Conservation (phyloP, 2,888 invertebrate genomes). For the Eupithecia inturbata region DNA sequence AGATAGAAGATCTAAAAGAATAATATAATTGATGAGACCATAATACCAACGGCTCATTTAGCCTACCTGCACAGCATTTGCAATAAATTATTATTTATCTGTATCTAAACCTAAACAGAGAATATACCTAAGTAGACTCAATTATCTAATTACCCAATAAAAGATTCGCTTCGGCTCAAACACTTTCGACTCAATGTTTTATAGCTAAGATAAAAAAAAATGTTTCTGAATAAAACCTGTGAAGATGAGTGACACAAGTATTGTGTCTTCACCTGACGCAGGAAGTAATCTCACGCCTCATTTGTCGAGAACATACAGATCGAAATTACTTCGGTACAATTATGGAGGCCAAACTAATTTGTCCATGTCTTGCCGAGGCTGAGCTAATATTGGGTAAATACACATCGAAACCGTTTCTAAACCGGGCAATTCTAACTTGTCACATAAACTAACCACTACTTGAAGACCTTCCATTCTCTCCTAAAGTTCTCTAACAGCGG, state of each 20-base stretch:
- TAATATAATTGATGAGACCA: neutral
- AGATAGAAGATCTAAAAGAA: neutral
- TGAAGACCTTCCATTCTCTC: constrained; percentile 18
- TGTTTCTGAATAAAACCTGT: neutral
- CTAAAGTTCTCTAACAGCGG: constrained; percentile 1
- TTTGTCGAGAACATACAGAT: constrained; percentile 39
- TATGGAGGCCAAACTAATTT: constrained; percentile 37
- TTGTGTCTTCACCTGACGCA: constrained; percentile 17
- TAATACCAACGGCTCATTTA: neutral
- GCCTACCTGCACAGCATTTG: neutral
- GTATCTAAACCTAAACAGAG: neutral
- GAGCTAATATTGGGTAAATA: constrained; percentile 40
- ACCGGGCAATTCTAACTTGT: constrained; percentile 33
- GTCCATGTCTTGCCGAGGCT: constrained; percentile 27
- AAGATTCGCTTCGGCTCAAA: neutral
- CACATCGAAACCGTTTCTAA: constrained; percentile 35
- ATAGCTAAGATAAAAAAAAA: too few species aligned
- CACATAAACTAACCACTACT: constrained; percentile 27
- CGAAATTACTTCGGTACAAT: constrained; percentile 36
- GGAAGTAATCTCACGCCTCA: constrained; percentile 41
- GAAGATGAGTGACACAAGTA: neutral
- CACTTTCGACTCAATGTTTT: neutral
- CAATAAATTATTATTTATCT: neutral
- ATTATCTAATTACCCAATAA: neutral
- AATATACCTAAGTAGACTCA: neutral